Evolutionary conservation across 1,140 invertebrate species (phyloP), one percentile per base, ranked within the genome.

Genomic region (Caenorhabditis tropicalis): DNA sequence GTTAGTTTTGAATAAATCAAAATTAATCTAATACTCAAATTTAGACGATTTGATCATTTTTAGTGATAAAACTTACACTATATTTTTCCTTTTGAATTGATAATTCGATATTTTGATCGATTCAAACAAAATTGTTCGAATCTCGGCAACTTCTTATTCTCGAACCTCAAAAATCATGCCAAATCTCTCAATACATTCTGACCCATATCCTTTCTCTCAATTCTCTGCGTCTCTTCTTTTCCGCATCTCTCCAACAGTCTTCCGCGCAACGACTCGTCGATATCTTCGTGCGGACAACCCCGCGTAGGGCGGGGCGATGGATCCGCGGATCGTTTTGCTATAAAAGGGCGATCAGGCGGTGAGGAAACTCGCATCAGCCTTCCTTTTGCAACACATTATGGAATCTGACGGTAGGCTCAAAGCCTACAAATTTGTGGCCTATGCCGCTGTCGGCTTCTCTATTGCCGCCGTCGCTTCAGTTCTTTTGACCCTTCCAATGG

Each of bases 341-440:
- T 74, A 74, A 74, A 74, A 74, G 65, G 65, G 43, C 65, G 65
- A 74, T 39, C 65, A 74, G 65, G 36, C 65, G 65, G 36, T 74
- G 65, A 74, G 43, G 65, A 74, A 74, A 74, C 33, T 74, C 65
- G 65, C 65, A 74, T 74, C 65, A 74, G 65, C 65, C 65, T 74
- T 74, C 65, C 65, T 74, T 74, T 74, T 74, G 65, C 65, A 74
- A 74, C 65, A 74, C 82, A 60, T 74, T 24, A 85, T 85, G 84
- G 83, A 85, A 79, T 81, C 83, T 79, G 84, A 85, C 70, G 84
- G 84, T 58, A 51, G 84, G 31, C 56, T 85, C 21, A 85, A 85
- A 58, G 84, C 84, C 53, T 85, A 85, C 84, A 85, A 85, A 74
- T 85, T 85, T 79, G 84, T 85, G 39, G 84, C 84, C 39, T 85